Evolutionary conservation across 2,888 invertebrate genomes (phyloP).

Genomic region (Oscheius sp.): DNA sequence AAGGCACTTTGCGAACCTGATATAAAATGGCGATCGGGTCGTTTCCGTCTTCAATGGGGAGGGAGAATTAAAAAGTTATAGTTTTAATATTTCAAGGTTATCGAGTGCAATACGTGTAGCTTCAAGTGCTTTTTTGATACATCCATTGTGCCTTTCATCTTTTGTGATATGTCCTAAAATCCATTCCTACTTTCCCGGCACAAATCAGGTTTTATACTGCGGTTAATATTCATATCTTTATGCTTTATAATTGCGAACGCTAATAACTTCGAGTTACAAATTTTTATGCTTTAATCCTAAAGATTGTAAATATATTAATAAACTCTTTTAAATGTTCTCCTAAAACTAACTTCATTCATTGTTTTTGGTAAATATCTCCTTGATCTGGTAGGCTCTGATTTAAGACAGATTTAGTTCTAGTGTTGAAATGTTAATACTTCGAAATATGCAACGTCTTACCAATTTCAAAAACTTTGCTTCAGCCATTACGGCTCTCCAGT

Average conservation of each 20-base stretch:
- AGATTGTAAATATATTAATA: background rate
- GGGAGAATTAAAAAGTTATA: slow-evolving; percentile 74
- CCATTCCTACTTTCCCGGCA: background rate
- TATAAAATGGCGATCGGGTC: slow-evolving; percentile 87
- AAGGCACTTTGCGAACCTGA: slow-evolving; percentile 86
- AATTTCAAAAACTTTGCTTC: slow-evolving; percentile 6
- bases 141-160: slow-evolving; percentile 8
- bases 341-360: too few relatives aligned
- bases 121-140: background rate
- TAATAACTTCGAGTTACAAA: background rate
- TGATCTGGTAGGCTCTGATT: too few relatives aligned
- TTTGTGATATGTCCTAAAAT: background rate
- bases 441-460: background rate
- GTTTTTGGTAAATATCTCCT: too few relatives aligned
- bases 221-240: background rate
- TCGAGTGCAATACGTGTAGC: slow-evolving; percentile 22
- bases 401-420: too few relatives aligned
- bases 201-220: background rate
- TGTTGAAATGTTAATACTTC: background rate
- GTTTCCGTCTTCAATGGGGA: slow-evolving; percentile 92
- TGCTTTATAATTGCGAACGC: background rate
- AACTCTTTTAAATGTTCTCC: too few relatives aligned
- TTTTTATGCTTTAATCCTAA: background rate
- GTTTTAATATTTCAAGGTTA: background rate
- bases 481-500: slow-evolving; percentile 37